Evolutionary conservation across 2,113 vertebrate genomes (phyloP).

Genomic region (Neogale vison): DNA sequence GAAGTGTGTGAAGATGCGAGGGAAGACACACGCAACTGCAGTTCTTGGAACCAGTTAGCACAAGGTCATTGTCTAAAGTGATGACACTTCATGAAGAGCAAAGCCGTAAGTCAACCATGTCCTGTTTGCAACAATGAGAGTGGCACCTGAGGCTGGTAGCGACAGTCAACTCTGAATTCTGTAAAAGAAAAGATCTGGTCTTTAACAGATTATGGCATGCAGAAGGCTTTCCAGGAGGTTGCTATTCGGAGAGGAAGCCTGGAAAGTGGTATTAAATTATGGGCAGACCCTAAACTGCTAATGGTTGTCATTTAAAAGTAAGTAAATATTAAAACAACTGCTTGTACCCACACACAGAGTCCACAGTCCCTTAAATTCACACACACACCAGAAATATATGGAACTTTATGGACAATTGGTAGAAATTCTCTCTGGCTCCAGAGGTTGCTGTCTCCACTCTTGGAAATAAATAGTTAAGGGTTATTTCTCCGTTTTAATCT

Average conservation of each 20-base stretch:
- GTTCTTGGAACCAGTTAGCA: not conserved
- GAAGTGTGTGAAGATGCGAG: not conserved
- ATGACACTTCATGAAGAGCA: too few species aligned
- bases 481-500: not conserved
- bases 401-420: not conserved
- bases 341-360: not conserved
- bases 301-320: not conserved
- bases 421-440: not conserved
- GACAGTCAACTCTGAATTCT: not conserved
- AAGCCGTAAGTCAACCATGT: not conserved
- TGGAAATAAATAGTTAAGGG: not conserved
- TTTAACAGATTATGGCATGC: not conserved
- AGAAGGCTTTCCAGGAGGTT: not conserved
- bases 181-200: not conserved
- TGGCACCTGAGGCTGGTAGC: not conserved
- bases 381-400: not conserved
- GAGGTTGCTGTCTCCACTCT: not conserved
- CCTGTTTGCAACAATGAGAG: not conserved
- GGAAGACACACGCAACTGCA: accelerated
- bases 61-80: not conserved
- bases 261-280: not conserved
- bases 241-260: not conserved
- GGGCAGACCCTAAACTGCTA: not conserved
- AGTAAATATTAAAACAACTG: not conserved
- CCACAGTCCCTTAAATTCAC: not conserved